These are phyloP conservation scores for Coptodon bakossiorum DNA, from an alignment of 2,113 vertebrate species.

Conservation along the genomic window DNA sequence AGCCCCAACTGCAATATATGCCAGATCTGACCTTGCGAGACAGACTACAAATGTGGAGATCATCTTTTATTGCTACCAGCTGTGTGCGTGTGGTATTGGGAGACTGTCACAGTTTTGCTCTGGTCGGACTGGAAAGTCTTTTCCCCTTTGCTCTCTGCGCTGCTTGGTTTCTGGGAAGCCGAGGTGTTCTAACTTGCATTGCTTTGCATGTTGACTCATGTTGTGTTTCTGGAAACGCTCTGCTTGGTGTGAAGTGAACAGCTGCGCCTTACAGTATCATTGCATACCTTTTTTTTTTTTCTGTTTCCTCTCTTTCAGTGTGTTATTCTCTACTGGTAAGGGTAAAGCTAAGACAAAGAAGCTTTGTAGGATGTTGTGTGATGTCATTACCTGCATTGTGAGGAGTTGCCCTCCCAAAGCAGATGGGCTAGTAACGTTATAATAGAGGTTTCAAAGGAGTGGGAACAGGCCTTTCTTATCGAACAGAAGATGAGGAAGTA, in stretches of 20 bases:
- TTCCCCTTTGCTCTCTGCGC: background rate
- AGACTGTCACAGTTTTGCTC: constrained; percentile 58
- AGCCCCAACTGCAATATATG: background rate
- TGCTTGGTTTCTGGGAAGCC: constrained; percentile 42
- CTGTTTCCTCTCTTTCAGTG: background rate
- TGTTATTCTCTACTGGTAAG: background rate
- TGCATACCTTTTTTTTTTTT: background rate
- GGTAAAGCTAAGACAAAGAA: background rate
- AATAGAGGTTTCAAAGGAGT: constrained; percentile 11
- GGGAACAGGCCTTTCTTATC: background rate
- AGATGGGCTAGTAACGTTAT: background rate
- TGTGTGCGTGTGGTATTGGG: constrained; percentile 30
- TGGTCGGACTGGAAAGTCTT: constrained; percentile 18
- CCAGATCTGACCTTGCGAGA: constrained; percentile 9
- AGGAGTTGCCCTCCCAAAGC: background rate
- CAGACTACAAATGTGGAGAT: background rate
- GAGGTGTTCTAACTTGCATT: constrained; percentile 48
- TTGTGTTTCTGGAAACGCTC: constrained; percentile 31
- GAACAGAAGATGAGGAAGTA: constrained; percentile 26
- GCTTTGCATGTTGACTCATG: constrained; percentile 59
- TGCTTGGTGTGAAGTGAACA: constrained; percentile 46
- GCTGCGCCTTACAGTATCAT: constrained; percentile 41
- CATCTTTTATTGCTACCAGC: constrained; percentile 29
- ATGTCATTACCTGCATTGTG: constrained; percentile 31
- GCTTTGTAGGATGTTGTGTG: constrained; percentile 4